phyloP scores from a whole-genome alignment of 2,113 vertebrate genomes.

The Notarius quadriscutis region DNA sequence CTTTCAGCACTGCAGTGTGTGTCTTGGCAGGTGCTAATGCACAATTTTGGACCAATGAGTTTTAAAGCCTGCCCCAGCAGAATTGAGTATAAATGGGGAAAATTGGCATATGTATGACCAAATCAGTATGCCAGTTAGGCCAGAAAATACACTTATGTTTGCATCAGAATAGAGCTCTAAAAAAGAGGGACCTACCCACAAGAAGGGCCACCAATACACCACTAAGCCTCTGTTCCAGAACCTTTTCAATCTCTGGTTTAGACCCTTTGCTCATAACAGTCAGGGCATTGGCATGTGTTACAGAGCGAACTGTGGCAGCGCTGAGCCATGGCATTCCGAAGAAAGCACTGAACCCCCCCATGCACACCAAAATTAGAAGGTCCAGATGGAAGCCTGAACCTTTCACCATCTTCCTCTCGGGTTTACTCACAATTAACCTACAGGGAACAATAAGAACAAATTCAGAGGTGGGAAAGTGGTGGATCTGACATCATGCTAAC shows the following conservation, averaged over 20 bases:
- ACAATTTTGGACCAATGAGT: too few relatives aligned
- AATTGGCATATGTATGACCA: neutral
- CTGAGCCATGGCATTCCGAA: slow-evolving; percentile 97
- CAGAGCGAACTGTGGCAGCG: slow-evolving; percentile 88
- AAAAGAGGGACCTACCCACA: slow-evolving; percentile 78
- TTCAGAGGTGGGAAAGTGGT: neutral
- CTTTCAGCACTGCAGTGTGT: too few relatives aligned
- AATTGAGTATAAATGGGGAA: neutral
- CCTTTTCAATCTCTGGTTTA: slow-evolving; percentile 79
- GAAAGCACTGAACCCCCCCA: slow-evolving; percentile 86
- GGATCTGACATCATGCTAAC: neutral
- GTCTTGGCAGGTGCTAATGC: too few relatives aligned
- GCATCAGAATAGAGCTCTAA: neutral
- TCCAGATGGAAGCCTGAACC: slow-evolving; percentile 95
- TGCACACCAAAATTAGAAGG: slow-evolving; percentile 86
- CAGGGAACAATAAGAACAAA: neutral
- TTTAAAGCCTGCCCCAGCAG: neutral
- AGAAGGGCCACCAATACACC: slow-evolving; percentile 87
- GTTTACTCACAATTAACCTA: slow-evolving; percentile 93
- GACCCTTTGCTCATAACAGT: slow-evolving; percentile 86
- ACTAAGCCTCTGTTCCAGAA: slow-evolving; percentile 90
- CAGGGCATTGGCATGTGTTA: slow-evolving; percentile 93
- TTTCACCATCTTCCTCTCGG: slow-evolving; percentile 91
- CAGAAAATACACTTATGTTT: neutral
- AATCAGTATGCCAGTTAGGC: neutral